Percentiles rank a stretch among this genome's conserved stretches.
Conservation (phyloP, 2,113 vertebrate species). For the Burhinus oedicnemus region DNA sequence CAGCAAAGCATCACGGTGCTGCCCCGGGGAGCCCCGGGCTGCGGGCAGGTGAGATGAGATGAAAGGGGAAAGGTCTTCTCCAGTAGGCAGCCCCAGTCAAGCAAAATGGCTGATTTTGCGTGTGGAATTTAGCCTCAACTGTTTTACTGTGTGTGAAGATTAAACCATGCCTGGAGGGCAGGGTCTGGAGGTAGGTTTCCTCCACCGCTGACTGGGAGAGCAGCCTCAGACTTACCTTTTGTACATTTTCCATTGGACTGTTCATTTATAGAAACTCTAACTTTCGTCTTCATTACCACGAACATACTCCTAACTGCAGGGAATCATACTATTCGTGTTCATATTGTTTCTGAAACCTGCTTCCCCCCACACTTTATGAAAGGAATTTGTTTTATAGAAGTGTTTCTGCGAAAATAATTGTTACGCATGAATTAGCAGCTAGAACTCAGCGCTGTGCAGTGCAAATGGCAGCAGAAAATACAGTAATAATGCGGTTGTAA, state of each 20-base stretch:
- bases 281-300: background rate
- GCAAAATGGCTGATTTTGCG: background rate
- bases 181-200: background rate
- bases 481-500: slow-evolving; percentile 3
- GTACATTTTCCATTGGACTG: background rate
- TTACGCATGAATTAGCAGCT: background rate
- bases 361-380: background rate
- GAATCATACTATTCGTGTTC: background rate
- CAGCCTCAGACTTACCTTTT: background rate
- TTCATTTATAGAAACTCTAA: background rate
- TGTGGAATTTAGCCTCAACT: background rate
- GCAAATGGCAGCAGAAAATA: background rate
- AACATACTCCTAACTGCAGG: slow-evolving; percentile 4
- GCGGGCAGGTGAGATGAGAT: background rate
- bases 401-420: background rate
- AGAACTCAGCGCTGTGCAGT: background rate
- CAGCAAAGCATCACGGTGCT: background rate
- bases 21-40: background rate
- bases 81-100: background rate
- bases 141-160: background rate
- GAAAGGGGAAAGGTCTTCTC: background rate
- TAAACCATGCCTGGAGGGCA: background rate
- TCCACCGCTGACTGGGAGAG: background rate
- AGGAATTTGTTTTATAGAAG: slow-evolving; percentile 20
- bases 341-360: background rate